A percentile compares a stretch with the other conserved stretches of the same genome.
These are phyloP conservation scores for Fabriciana adippe DNA, from an alignment of 2,888 invertebrate genomes.

Conservation along the genomic window DNA sequence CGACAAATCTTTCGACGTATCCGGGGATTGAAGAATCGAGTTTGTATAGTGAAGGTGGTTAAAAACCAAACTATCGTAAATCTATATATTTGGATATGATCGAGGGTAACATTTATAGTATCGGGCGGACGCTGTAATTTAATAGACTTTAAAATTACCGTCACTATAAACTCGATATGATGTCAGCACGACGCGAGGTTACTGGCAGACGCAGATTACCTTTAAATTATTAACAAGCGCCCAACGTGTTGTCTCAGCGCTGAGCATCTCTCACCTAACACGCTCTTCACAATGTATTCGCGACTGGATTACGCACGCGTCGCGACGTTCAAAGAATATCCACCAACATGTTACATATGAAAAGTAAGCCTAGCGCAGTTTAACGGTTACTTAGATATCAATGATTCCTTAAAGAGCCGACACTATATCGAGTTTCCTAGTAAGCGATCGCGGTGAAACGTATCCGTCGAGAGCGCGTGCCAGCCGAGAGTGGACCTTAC, in stretches of 20 bases:
- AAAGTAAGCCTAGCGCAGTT: too few relatives aligned
- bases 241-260: too few relatives aligned
- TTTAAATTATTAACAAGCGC: too few relatives aligned
- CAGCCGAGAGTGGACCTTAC: background rate
- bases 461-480: background rate
- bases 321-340: too few relatives aligned
- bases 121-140: background rate
- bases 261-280: too few relatives aligned
- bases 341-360: too few relatives aligned
- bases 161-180: background rate
- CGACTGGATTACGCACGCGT: too few relatives aligned
- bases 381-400: too few relatives aligned
- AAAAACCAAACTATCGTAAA: background rate
- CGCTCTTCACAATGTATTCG: too few relatives aligned
- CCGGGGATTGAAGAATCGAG: too few relatives aligned
- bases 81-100: slow-evolving; percentile 5
- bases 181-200: background rate
- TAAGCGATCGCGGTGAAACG: slow-evolving; percentile 9
- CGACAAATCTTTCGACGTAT: too few relatives aligned
- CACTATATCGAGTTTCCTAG: slow-evolving; percentile 5
- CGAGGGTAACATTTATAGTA: slow-evolving; percentile 17
- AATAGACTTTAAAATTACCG: background rate
- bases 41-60: too few relatives aligned
- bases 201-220: background rate
- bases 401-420: background rate